These are phyloP conservation scores for Chaetorhynchus papuensis DNA, from an alignment of 2,113 vertebrate genomes.

Conservation along the genomic window DNA sequence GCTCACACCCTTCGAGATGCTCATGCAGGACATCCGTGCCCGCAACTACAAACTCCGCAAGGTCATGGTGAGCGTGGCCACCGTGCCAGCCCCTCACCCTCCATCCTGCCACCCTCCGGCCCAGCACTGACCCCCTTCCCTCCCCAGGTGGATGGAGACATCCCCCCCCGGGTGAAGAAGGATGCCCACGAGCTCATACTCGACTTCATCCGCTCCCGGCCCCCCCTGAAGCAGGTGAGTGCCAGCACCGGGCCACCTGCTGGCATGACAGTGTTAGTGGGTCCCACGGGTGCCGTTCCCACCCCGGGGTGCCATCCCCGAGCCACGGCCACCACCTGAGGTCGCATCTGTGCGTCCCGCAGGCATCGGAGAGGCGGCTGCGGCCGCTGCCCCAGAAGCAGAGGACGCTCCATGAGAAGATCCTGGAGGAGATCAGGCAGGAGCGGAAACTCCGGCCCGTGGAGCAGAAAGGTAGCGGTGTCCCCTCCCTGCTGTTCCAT, in stretches of 20 bases:
- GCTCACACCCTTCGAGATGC: constrained; percentile 96
- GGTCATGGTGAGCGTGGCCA: constrained; percentile 83
- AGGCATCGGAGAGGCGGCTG: constrained; percentile 87
- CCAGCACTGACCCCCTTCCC: not conserved
- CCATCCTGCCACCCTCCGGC: not conserved
- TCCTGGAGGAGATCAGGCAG: constrained; percentile 90
- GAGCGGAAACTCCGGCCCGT: constrained; percentile 88
- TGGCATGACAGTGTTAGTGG: not conserved
- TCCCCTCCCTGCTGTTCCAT: rapidly evolving
- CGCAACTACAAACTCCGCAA: constrained; percentile 93
- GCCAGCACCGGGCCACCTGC: rapidly evolving
- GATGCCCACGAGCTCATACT: constrained; percentile 90
- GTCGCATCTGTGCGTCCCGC: rapidly evolving
- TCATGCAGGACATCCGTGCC: constrained; percentile 94
- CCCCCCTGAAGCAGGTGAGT: constrained; percentile 87
- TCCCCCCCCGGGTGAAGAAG: constrained; percentile 87
- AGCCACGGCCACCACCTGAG: rapidly evolving
- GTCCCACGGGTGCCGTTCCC: not conserved
- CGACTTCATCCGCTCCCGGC: constrained; percentile 93
- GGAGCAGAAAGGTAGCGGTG: constrained; percentile 69
- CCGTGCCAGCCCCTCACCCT: rapidly evolving
- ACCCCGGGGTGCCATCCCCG: rapidly evolving
- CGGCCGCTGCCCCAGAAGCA: constrained; percentile 83
- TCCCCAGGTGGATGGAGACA: constrained; percentile 86
- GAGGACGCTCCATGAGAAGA: constrained; percentile 84